Evolutionary conservation across 2,113 vertebrate genomes (phyloP).

Genomic region (Prochilodus magdalenae): DNA sequence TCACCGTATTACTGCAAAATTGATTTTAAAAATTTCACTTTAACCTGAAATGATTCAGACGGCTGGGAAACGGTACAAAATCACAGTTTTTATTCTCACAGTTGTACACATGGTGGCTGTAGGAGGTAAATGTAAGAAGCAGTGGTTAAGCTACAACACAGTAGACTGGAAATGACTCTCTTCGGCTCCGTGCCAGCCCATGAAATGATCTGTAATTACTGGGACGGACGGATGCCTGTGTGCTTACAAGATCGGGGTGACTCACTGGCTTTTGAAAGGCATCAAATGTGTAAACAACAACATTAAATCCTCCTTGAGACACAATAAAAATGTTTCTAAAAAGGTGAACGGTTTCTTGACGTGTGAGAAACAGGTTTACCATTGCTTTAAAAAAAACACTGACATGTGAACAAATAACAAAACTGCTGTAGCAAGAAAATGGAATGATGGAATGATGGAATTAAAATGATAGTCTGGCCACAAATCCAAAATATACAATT

Average conservation of each 20-base stretch:
- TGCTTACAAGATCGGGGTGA: neutral
- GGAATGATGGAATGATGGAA: neutral
- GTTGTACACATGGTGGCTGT: neutral
- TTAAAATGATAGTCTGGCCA: too few relatives aligned
- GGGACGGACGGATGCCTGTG: neutral
- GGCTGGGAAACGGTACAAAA: neutral
- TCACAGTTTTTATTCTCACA: slow-evolving; percentile 9
- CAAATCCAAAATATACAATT: too few relatives aligned
- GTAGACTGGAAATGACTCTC: neutral
- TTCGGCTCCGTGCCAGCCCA: neutral
- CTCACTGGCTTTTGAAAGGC: neutral
- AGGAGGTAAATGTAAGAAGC: neutral
- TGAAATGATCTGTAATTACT: neutral
- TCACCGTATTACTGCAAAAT: neutral
- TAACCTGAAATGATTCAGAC: neutral
- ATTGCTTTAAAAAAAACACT: too few relatives aligned
- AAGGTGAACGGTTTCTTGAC: too few relatives aligned
- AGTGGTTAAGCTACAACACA: neutral
- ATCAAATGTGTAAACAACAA: too few relatives aligned
- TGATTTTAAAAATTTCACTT: neutral
- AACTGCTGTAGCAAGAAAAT: too few relatives aligned
- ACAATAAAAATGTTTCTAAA: too few relatives aligned
- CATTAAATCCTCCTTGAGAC: neutral
- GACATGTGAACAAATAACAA: neutral
- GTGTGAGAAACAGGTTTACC: too few relatives aligned